phyloP scores from a whole-genome alignment of 2,113 vertebrate species.

The Proterorhinus semilunaris region DNA sequence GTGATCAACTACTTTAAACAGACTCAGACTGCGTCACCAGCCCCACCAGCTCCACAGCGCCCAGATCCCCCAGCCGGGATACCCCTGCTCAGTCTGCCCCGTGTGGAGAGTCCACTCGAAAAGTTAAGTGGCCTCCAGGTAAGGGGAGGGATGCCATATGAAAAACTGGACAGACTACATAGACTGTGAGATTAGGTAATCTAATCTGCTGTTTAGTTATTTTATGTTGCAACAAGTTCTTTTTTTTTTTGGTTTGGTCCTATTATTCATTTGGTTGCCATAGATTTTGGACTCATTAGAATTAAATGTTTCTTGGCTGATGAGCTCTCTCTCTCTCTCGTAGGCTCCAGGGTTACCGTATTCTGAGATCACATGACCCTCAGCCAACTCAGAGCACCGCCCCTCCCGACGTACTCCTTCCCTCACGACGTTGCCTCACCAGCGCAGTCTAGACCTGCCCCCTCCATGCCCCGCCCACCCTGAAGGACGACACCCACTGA shows the following conservation, averaged over 20 bases:
- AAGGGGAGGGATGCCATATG: slow-evolving; percentile 70
- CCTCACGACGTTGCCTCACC: slow-evolving; percentile 83
- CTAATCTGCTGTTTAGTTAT: background rate
- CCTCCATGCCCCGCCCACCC: slow-evolving; percentile 60
- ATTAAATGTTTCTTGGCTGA: background rate
- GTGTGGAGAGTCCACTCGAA: slow-evolving; percentile 86
- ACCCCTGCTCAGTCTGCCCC: slow-evolving; percentile 76
- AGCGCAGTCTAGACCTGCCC: slow-evolving; percentile 81
- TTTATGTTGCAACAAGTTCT: background rate
- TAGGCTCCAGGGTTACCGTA: slow-evolving; percentile 84
- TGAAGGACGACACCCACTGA: slow-evolving; percentile 60
- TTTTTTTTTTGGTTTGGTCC: background rate
- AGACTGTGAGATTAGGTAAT: slow-evolving; percentile 2
- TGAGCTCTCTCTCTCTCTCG: slow-evolving; percentile 14
- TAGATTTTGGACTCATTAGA: background rate
- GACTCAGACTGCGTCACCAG: slow-evolving; percentile 37
- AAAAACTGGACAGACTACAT: background rate
- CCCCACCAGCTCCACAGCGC: slow-evolving; percentile 25
- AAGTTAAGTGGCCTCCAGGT: slow-evolving; percentile 93
- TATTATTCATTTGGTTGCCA: background rate
- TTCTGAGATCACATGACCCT: slow-evolving; percentile 90
- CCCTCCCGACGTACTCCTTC: slow-evolving; percentile 83
- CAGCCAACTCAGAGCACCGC: slow-evolving; percentile 80
- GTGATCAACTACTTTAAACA: slow-evolving; percentile 80
- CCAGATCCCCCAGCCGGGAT: slow-evolving; percentile 70